Evolutionary conservation across 2,888 invertebrate species (phyloP), one percentile per base, ranked within the genome.

Genomic region (Tetrapedia diversipes): DNA sequence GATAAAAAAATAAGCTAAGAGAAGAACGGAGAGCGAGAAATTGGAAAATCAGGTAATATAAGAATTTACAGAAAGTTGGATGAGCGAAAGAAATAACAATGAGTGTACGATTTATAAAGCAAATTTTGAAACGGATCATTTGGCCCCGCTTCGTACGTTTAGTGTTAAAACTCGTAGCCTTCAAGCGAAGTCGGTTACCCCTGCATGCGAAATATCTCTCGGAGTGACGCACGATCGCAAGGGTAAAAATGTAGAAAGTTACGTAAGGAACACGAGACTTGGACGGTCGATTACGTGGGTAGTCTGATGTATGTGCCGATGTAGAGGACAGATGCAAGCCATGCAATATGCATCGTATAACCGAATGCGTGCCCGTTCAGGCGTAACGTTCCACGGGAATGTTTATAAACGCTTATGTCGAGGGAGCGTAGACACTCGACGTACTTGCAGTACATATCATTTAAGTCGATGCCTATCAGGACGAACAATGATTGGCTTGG

Each of bases 201-300:
- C 11, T 11, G 37, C 22, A 24, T 22, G 10, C 10, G 24, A n/a
- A 61, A 61, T 61, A 34, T 47, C 32, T 8, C n/a, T 27, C 14
- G 0, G 45, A 32, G 19, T 71, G 65, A 65, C 65, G 49, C 59
- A 71, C 60, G 56, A 37, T n/a, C n/a, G n/a, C 4, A n/a, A 29
- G 57, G 67, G 47, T 68, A 69, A 69, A 77, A 76, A 68, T 41
- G 16, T 27, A 2, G 4, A 0, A 10, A 47, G 74, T 88, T 88
- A 87, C 86, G 86, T 86, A 89, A 89, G 78, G 56, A 77, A 81
- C 80, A 74, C 80, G 81, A 81, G 75, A 68, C 66, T 80, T 73
- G 81, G 79, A 82, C 83, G 79, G 72, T 78, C 79, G 82, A 85
- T 87, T 88, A 89, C 86, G 88, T 85, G 83, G 86, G 86, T 79